Conservation (phyloP, 2,113 vertebrate genomes). For the Litocranius walleri region DNA sequence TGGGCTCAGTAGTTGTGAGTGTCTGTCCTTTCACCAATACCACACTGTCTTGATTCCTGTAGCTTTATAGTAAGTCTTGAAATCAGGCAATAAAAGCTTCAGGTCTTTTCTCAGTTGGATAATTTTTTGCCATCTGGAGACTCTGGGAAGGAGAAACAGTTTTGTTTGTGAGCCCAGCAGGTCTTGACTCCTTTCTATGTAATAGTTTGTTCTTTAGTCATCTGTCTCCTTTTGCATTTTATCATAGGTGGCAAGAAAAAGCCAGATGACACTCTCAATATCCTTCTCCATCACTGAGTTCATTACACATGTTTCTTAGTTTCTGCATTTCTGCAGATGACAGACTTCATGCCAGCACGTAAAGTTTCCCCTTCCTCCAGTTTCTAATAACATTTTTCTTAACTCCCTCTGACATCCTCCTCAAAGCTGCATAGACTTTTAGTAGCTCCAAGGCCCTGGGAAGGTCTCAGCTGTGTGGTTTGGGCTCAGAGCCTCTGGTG, state of each 20-base stretch:
- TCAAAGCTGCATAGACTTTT: neutral
- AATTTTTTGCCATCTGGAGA: neutral
- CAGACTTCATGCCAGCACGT: neutral
- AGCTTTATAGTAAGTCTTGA: slow-evolving; percentile 41
- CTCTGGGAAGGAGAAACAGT: neutral
- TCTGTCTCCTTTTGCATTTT: neutral
- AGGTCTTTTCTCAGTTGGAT: neutral
- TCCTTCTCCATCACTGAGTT: neutral
- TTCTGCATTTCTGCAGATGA: neutral
- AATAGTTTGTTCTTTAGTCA: neutral
- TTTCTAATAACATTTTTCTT: neutral
- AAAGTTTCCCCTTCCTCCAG: neutral
- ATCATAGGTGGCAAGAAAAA: neutral
- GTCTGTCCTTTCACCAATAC: neutral
- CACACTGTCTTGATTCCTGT: slow-evolving; percentile 43
- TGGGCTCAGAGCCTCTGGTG: neutral
- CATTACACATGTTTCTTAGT: neutral
- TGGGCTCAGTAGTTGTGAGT: neutral
- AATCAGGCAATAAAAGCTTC: slow-evolving; percentile 23
- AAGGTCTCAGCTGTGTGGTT: neutral
- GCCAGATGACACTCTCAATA: neutral
- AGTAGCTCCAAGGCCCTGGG: neutral
- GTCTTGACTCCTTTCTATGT: neutral
- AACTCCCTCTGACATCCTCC: neutral
- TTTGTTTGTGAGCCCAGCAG: neutral